phyloP scores from a whole-genome alignment of 1,140 invertebrate genomes.

The Drosophila navojoa region DNA sequence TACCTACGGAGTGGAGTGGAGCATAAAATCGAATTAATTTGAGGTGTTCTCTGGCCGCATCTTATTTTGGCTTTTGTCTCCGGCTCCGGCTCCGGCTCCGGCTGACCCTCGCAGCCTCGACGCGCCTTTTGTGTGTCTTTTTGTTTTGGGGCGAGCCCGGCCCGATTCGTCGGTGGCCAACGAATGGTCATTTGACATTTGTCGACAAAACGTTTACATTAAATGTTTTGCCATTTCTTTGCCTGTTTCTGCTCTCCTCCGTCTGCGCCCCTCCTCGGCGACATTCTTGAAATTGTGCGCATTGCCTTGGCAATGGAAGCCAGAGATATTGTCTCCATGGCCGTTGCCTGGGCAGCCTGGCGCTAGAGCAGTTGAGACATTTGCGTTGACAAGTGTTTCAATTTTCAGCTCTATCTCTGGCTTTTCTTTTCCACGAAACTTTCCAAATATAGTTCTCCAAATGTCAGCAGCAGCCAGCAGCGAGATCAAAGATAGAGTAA shows the following conservation, averaged over 20 bases:
- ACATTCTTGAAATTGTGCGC: conserved; percentile 73
- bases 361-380: conserved; percentile 73
- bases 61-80: conserved; percentile 18
- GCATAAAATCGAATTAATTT: conserved; percentile 80
- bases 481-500: too few relatives aligned
- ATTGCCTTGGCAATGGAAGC: conserved; percentile 49
- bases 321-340: conserved; percentile 48
- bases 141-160: conserved; percentile 19
- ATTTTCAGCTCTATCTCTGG: conserved; percentile 12
- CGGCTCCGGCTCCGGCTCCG: not conserved
- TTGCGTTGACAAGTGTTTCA: conserved; percentile 75
- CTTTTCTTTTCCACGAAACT: not conserved
- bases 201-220: conserved; percentile 82
- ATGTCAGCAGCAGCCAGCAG: not conserved
- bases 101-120: conserved; percentile 16
- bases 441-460: not conserved
- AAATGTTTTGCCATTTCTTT: conserved; percentile 77
- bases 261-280: conserved; percentile 59
- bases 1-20: conserved; percentile 43
- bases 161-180: conserved; percentile 1
- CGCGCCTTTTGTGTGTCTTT: conserved; percentile 44
- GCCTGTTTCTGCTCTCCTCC: conserved; percentile 48
- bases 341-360: conserved; percentile 13
- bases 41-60: conserved; percentile 35
- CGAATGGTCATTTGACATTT: conserved; percentile 78